phyloP scores from a whole-genome alignment of 2,888 invertebrate genomes.

The Ornithoptera priamus region DNA sequence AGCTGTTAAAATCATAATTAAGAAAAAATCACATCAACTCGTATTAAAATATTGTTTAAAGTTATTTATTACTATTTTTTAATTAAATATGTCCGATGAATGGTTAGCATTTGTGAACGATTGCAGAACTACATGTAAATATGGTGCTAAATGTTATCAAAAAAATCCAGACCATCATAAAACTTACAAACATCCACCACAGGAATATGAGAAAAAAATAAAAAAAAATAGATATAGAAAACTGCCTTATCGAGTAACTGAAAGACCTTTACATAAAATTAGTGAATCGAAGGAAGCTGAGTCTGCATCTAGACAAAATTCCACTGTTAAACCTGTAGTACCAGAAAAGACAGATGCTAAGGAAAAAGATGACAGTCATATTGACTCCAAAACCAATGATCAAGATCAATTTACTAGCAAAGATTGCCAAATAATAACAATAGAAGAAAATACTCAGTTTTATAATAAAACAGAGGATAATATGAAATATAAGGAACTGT shows the following conservation, averaged over 20 bases:
- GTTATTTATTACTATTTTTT: background rate
- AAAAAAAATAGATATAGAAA: constrained; percentile 37
- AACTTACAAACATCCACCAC: constrained; percentile 88
- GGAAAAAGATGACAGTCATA: background rate
- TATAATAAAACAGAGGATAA: constrained; percentile 71
- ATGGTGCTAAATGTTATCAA: constrained; percentile 89
- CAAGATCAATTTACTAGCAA: constrained; percentile 9
- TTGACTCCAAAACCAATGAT: background rate
- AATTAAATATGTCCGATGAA: constrained; percentile 58
- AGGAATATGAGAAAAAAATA: constrained; percentile 43
- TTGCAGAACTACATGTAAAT: constrained; percentile 84
- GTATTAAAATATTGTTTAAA: background rate
- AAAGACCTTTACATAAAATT: constrained; percentile 19
- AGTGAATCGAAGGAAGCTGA: constrained; percentile 12
- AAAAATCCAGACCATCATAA: constrained; percentile 86
- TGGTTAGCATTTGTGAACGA: constrained; percentile 61
- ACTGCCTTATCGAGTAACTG: constrained; percentile 6
- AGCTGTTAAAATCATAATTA: too few species aligned
- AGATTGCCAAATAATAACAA: constrained; percentile 32
- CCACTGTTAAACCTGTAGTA: background rate
- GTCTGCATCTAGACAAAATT: background rate
- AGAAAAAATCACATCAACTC: background rate
- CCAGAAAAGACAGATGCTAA: background rate
- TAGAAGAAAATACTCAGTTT: constrained; percentile 53
- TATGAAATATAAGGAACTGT: constrained; percentile 84